Evolutionary conservation across 2,113 vertebrate species (phyloP), one percentile per base, ranked within the genome.

Genomic region (Brachyhypopomus occidentalis): DNA sequence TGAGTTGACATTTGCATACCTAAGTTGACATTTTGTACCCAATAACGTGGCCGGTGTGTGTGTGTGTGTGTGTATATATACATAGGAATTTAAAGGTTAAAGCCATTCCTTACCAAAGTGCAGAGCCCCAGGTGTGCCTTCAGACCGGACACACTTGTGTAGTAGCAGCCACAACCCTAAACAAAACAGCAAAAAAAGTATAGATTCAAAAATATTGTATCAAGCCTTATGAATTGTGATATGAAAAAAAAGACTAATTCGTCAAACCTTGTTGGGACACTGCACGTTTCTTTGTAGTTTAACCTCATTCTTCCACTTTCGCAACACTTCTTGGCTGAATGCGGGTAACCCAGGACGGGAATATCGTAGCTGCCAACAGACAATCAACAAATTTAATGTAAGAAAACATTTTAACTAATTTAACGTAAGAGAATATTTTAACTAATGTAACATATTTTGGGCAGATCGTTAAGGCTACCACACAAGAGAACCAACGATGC

Each of bases 241-340:
- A 66, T 30, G 63, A 34, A 14, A 67, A 41, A 3, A n/a, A 48
- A 20, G 22, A 19, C 67, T 7, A 7, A 36, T 38, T n/a, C 19
- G 58, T 64, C 70, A n/a, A 90, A 98, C 97, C 96, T 97, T 93
- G 89, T 98, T 98, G 85, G 97, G 97, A 86, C 97, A 98, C 59
- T 94, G 94, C 80, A 98, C 94, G 69, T 94, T 96, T 85, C 93
- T 94, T 87, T 96, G 95, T 88, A 96, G 94, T 91, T 98, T 98
- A 85, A 98, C 94, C 86, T 98, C 96, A 0, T 92, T 94, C 87
- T 96, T 97, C 97, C 97, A 98, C 84, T 97, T 97, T 90, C 94
- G 93, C 73, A 98, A 92, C 5, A 97, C 95, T 63, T 98, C 96
- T 81, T 97, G 96, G 85, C 96, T 98, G 87, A 98, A 97, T 0